A percentile compares a stretch with the other conserved stretches of the same genome.
phyloP scores from a whole-genome alignment of 2,888 invertebrate genomes.

The Leuctra nigra region DNA sequence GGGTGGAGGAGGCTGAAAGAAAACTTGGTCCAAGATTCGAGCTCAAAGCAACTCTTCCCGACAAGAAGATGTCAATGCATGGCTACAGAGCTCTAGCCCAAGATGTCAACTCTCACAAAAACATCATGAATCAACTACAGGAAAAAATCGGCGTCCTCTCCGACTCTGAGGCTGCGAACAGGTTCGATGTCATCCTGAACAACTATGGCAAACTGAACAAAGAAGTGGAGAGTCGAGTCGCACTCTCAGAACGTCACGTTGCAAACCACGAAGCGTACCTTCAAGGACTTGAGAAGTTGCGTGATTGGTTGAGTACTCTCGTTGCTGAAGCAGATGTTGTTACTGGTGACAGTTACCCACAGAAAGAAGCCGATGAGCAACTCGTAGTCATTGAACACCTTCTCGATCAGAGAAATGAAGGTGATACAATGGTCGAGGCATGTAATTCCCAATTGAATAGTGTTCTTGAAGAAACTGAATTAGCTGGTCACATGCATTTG shows the following conservation, averaged over 20 bases:
- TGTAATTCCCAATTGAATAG: constrained; percentile 64
- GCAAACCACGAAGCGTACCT: constrained; percentile 75
- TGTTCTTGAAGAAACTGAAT: constrained; percentile 70
- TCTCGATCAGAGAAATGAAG: constrained; percentile 62
- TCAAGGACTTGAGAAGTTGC: constrained; percentile 72
- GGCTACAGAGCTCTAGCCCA: constrained; percentile 72
- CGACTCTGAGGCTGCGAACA: constrained; percentile 71
- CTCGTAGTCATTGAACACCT: constrained; percentile 68
- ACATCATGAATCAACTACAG: constrained; percentile 73
- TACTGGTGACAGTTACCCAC: constrained; percentile 69
- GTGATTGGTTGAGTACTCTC: constrained; percentile 74
- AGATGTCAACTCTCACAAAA: constrained; percentile 80
- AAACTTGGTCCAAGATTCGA: constrained; percentile 65
- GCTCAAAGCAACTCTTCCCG: constrained; percentile 70
- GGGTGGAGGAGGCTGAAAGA: constrained; percentile 73
- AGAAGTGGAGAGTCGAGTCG: constrained; percentile 60
- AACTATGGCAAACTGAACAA: constrained; percentile 62
- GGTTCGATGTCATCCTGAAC: constrained; percentile 63
- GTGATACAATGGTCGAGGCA: constrained; percentile 60
- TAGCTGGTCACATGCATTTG: constrained; percentile 66
- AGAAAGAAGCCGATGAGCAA: constrained; percentile 71
- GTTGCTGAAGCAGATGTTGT: constrained; percentile 71
- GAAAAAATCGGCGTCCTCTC: constrained; percentile 60
- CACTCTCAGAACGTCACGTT: constrained; percentile 62
- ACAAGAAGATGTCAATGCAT: constrained; percentile 83